Evolutionary conservation across 2,888 invertebrate genomes (phyloP).

Genomic region (Sceliomorpha sp.): DNA sequence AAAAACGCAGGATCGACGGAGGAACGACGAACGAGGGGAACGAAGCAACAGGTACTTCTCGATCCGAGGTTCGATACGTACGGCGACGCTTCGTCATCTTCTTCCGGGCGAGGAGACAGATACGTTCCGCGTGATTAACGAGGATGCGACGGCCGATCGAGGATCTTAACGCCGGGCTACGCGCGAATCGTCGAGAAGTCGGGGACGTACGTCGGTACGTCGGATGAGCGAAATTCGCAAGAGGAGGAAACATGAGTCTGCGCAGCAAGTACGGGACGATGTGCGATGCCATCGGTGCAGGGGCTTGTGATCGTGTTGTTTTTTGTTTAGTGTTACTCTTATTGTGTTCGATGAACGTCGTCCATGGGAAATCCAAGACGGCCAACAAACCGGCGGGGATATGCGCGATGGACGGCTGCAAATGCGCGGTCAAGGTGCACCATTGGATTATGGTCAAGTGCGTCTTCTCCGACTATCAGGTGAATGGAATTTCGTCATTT

Average conservation of each 20-base stretch:
- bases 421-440: slow-evolving; percentile 83
- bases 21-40: slow-evolving; percentile 10
- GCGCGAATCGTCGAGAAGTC: background rate
- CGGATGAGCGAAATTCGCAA: slow-evolving; percentile 26
- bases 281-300: slow-evolving; percentile 60
- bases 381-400: slow-evolving; percentile 75
- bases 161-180: background rate
- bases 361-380: no score
- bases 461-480: slow-evolving; percentile 83
- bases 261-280: slow-evolving; percentile 53
- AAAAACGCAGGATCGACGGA: slow-evolving; percentile 6
- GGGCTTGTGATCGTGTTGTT: slow-evolving; percentile 65
- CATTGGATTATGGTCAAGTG: slow-evolving; percentile 86
- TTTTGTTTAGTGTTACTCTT: slow-evolving; percentile 63
- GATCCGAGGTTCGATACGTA: no score
- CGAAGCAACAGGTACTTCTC: slow-evolving; percentile 37
- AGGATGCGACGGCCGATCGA: background rate
- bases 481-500: slow-evolving; percentile 74
- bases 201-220: slow-evolving; percentile 5
- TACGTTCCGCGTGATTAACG: no score
- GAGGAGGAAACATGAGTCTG: slow-evolving; percentile 50
- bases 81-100: slow-evolving; percentile 7
- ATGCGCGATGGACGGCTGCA: slow-evolving; percentile 83
- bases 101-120: no score
- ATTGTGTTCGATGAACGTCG: slow-evolving; percentile 56